Conservation (phyloP, 2,888 invertebrate species). For the Drosophila nigricruria region DNA sequence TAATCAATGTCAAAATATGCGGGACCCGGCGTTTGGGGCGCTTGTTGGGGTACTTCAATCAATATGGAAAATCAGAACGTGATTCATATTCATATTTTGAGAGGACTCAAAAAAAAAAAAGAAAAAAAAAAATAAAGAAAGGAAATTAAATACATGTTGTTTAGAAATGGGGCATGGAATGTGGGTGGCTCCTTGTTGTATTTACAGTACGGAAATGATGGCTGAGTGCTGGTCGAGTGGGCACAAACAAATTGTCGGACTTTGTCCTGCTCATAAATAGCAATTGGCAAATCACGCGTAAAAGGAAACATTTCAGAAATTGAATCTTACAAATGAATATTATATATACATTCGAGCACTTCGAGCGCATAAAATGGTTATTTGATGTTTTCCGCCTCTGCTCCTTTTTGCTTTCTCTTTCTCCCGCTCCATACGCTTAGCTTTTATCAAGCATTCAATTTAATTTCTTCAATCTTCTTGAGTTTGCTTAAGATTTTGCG, state of each 20-base stretch:
- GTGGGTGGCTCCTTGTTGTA: conserved; percentile 6
- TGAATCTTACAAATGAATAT: conserved; percentile 40
- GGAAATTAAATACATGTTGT: conserved; percentile 73
- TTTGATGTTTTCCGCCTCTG: conserved; percentile 15
- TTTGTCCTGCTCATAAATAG: conserved; percentile 30
- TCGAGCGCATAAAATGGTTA: conserved; percentile 19
- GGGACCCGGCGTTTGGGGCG: conserved; percentile 11
- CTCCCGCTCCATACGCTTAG: too few species aligned
- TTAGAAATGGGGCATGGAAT: conserved; percentile 1
- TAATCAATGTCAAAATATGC: conserved; percentile 57
- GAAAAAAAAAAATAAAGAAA: conserved; percentile 13
- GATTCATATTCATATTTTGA: conserved; percentile 71
- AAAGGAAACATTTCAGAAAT: conserved; percentile 21
- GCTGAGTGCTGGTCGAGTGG: conserved; percentile 16
- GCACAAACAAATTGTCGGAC: conserved; percentile 41
- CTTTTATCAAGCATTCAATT: conserved; percentile 3
- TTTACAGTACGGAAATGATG: conserved; percentile 66
- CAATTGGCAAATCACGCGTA: conserved; percentile 37
- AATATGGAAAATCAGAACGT: conserved; percentile 71
- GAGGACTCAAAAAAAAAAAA: conserved; percentile 14
- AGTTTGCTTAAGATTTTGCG: not conserved
- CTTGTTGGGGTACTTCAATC: conserved; percentile 50
- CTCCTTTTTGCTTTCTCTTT: not conserved
- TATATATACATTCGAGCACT: conserved; percentile 20
- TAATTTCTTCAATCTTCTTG: conserved; percentile 1